These are phyloP conservation scores for Porphyrio hochstetteri DNA, from an alignment of 2,113 vertebrate genomes.

Conservation along the genomic window DNA sequence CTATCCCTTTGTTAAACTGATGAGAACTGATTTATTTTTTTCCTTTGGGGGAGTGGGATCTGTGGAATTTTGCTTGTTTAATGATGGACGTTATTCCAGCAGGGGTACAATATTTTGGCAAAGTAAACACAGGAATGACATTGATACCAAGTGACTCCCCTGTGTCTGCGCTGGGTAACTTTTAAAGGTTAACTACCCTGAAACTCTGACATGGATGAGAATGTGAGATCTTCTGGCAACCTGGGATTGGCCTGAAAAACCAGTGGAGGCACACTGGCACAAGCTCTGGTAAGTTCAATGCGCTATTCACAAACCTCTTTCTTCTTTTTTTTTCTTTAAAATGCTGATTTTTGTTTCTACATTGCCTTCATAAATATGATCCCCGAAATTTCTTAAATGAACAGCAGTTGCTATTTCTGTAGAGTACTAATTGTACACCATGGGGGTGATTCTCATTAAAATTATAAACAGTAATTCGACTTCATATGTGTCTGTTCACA, in stretches of 20 bases:
- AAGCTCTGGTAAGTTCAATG: background rate
- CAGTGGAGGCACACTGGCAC: background rate
- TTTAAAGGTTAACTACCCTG: background rate
- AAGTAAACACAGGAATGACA: background rate
- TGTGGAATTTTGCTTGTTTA: background rate
- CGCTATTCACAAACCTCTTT: background rate
- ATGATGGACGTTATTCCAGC: background rate
- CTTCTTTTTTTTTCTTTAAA: background rate
- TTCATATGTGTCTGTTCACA: background rate
- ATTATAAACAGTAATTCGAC: background rate
- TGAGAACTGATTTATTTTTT: background rate
- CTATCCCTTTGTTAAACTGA: background rate
- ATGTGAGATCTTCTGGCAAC: background rate
- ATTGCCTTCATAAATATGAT: background rate
- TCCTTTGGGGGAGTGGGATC: background rate
- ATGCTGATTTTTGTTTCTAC: background rate
- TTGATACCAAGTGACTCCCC: background rate
- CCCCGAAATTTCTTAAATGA: background rate
- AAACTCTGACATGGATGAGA: background rate
- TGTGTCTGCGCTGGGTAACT: background rate
- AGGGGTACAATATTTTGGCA: background rate
- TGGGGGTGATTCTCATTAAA: background rate
- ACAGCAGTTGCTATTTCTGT: background rate
- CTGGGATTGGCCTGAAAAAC: background rate
- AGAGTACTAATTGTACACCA: background rate